Evolutionary conservation across 2,797 vertebrate genomes (phyloP), one percentile per base, ranked within the genome.

Genomic region (Myoxocephalus aenaeus): DNA sequence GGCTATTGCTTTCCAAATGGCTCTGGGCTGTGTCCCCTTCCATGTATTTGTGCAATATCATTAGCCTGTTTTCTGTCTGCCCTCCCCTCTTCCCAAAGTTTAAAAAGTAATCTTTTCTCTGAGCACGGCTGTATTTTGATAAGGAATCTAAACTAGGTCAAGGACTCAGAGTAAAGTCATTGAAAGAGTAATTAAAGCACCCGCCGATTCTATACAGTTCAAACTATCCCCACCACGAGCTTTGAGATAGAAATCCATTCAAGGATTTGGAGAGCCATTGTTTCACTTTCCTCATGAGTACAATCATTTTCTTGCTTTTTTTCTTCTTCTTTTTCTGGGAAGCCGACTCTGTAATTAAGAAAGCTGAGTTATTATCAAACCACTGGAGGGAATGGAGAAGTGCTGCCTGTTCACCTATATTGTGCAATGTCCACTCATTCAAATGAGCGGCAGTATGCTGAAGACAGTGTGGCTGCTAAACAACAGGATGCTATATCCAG

Each of bases 1-100:
- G 96, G 94, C 96, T 96, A 92, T 95, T 94, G 95, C 94, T 94
- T 95, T 94, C 92, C 86, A 95, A 95, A 95, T 92, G 92, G 92
- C 94, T 93, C 70, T 76, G 65, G 87, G 92, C 92, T 93, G 84
- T 87, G 91, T 93, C 93, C 92, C 94, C 93, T 90, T 87, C 81
- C 88, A 84, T 94, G 93, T 89, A 92, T 94, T 93, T 94, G 87
- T 89, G 87, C 92, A 92, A 88, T 56, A 85, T 93, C 82, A 83
- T 93, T 90, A 92, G 87, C 86, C 91, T 92, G 89, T 93, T 91
- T 90, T 86, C 89, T 93, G 88, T 86, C 67, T 89, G 86, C 79
- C 40, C 84, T 74, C 65, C 73, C 88, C 87, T 93, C 94, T 84
- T 89, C 72, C 58, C 79, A 80, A 93, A 93, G 92, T 95, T 94